Evolutionary conservation across 2,113 vertebrate species (phyloP).

Genomic region (Apaloderma vittatum): DNA sequence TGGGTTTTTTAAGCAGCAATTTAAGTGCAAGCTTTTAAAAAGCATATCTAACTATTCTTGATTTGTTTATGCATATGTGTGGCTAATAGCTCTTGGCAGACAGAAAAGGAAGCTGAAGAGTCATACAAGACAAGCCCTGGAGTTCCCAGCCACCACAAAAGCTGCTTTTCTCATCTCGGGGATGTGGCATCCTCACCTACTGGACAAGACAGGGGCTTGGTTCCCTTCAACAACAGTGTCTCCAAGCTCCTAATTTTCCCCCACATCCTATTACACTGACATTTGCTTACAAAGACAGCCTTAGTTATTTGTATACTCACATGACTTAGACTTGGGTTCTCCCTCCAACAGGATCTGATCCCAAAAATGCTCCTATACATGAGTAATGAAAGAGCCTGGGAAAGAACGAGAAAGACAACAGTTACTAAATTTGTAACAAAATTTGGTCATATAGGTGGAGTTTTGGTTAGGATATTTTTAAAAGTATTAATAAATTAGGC

Average conservation of each 20-base stretch:
- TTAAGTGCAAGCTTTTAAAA: neutral
- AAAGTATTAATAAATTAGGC: neutral
- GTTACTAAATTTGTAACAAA: neutral
- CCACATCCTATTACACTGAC: neutral
- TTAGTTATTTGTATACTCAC: neutral
- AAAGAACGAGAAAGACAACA: neutral
- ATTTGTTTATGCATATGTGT: constrained; percentile 16
- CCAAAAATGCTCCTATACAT: neutral
- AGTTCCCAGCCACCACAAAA: neutral
- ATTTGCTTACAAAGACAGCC: neutral
- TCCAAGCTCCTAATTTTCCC: neutral
- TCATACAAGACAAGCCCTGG: neutral
- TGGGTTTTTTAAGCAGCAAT: neutral
- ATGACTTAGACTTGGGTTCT: neutral
- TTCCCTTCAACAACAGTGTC: neutral
- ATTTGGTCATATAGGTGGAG: neutral
- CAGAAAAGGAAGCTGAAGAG: constrained; percentile 17
- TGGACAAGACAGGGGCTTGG: neutral
- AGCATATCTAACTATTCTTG: constrained; percentile 4
- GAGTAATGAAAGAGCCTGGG: neutral
- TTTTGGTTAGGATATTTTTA: neutral
- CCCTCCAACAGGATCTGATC: neutral
- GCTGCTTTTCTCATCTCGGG: neutral
- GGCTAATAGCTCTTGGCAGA: constrained; percentile 48
- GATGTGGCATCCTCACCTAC: neutral